Evolutionary conservation across 2,888 invertebrate species (phyloP), one percentile per base, ranked within the genome.

Genomic region (Tyria jacobaeae): DNA sequence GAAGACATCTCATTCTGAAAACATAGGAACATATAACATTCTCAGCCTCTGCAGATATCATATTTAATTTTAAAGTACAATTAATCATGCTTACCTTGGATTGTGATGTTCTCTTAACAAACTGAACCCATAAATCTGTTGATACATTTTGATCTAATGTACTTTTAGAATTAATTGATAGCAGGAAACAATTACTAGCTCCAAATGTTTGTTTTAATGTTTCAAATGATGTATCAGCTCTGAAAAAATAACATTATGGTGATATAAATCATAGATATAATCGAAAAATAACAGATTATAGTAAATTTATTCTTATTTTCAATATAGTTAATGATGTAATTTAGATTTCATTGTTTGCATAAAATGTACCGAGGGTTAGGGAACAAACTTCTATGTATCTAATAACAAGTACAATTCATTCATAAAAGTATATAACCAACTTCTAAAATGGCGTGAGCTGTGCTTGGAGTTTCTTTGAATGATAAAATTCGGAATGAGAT

Each of bases 151-250:
- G 85, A 52, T 95, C 93, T 55, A 94, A 91, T 21, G 95, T 94
- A 55, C 94, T 95, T 76, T 96, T 95, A 1, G 99, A 99, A 91
- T 99, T 99, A 69, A 99, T 96, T 86, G 96, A 96, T 62, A 99
- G 93, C 80, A 99, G 94, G 86, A 99, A 98, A 88, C 99, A 99
- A 84, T 97, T 97, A 78, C 96, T 95, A 41, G 96, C 95, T 14
- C 99, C 99, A 93, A 98, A 99, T 15, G 96, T 96, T 57, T 96
- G 96, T 90, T 98, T 98, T 86, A 99, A 95, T 69, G 96, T 95
- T 79, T 97, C 97, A 91, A 97, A 98, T 60, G 96, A 94, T 71
- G 96, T 95, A 83, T 97, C 97, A 58, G 98, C 98, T 86, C 98
- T 98, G 85, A 71, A 94, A 94, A 54, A 59, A 66, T n/a, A n/a